Evolutionary conservation across 2,797 vertebrate species (phyloP), one percentile per base, ranked within the genome.

Genomic region (Dallia pectoralis): DNA sequence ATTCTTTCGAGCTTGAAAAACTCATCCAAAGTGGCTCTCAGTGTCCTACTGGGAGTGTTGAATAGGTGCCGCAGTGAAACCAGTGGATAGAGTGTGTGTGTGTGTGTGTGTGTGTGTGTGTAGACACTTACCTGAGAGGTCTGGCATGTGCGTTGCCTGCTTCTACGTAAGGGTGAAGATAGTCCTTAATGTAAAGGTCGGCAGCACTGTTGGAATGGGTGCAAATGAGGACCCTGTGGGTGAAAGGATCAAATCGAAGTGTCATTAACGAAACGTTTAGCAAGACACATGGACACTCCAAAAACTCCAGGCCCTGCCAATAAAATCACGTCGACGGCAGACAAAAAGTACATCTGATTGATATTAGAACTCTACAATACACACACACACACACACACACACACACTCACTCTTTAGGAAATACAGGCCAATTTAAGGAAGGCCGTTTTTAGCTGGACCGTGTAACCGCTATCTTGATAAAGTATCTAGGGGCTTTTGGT

Each of bases 111-210:
- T n/a, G 11, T 6, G 19, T 18, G 32, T 14, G 18, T 22, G 12
- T 32, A 1, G 29, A 3, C 29, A 19, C 73, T 65, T 90, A 99
- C 98, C 98, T 99, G 96, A 99, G 97, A 94, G 98, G 98, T 96
- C 96, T 96, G 87, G 98, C 98, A 86, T 99, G 96, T 75, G 95
- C 91, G 91, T 99, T 98, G 91, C 98, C 98, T 90, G 96, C 95
- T 93, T 99, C 97, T 87, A 99, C 97, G 84, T 99, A 98, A 79
- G 98, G 98, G 94, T 99, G 98, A 94, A 99, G 97, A 92, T 99
- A 99, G 94, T 99, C 97, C 94, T 99, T 99, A 93, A 99, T 99
- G 94, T 99, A 99, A 92, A 99, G 95, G 92, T 99, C 98, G 91
- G 98, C 98, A 75, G 98, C 98, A 90, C 98, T 99, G 95, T 99